Evolutionary conservation across 1,140 invertebrate species (phyloP), one percentile per base, ranked within the genome.

Genomic region (Megalopta genalis): DNA sequence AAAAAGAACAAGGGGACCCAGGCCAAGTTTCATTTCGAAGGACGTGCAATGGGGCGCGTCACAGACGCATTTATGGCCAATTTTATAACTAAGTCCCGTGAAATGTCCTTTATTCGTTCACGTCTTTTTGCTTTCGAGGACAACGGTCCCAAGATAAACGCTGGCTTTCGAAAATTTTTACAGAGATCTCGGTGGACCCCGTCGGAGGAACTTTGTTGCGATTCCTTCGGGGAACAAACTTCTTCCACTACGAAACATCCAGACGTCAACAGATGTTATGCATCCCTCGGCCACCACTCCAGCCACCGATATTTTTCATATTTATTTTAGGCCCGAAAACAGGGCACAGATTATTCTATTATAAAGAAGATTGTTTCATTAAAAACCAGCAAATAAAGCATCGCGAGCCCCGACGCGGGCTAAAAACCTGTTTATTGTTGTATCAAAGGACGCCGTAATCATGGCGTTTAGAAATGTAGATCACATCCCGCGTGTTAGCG

Each of bases 61-160:
- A 89, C 66, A 83, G 85, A 83, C 73, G 63, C 82, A 66, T 88
- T 90, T 88, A 87, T 81, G 85, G 73, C 71, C 63, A 82, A 88
- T 86, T 89, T 89, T 88, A 87, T 88, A 87, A 37, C 73, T 88
- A 88, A 89, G 81, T 75, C 57, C 85, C 83, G 72, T 88, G 80
- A 88, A 88, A 89, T 86, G 69, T 82, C 73, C 64, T 81, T 88
- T 87, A 74, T 89, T 65, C n/a, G 2, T 63, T 21, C 57, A 74
- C 60, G 69, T 75, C 63, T 78, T 62, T 80, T 57, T 64, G 32
- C 37, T 57, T 46, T 57, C 69, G 64, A 64, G 78, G 75, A 85
- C 81, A 79, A 83, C 23, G 42, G 49, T 42, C 16, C 7, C 5
- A 9, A 32, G 32, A 65, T 23, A 39, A 66, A 59, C 52, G 1